Evolutionary conservation across 2,113 vertebrate genomes (phyloP), one percentile per base, ranked within the genome.

Genomic region (Oncorhynchus mykiss): DNA sequence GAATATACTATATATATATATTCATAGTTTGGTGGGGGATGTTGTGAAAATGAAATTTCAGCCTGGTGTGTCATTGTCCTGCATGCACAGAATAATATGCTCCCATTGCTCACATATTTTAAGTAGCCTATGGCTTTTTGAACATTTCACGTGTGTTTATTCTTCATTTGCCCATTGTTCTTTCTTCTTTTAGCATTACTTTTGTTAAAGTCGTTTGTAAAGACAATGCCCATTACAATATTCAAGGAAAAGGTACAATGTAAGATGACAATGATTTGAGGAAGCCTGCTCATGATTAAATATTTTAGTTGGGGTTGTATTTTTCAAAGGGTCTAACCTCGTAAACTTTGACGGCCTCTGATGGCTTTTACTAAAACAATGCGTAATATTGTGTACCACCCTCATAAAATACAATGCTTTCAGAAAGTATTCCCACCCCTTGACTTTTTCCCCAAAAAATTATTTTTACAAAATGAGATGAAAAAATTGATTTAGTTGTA

Each of bases 21-120:
- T 62, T 62, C 39, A 11, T 45, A 45, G 39, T 45, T 45, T 45
- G 39, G 9, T 2, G 39, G 59, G 18, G 85, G 86, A 90, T 89
- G 78, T 87, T 89, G 87, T 88, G 76, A 86, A 88, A 89, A 88
- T 91, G 87, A 82, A 75, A 86, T 90, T 81, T 82, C 73, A 27
- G 86, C 85, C 76, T 79, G 86, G 84, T 89, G 82, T 24, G 65
- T 78, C 16, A 80, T 24, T 88, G 70, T 75, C 75, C 14, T 54
- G 51, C 84, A 83, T 88, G 87, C 86, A 88, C 86, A 79, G 70
- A 70, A 3, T 81, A 80, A 70, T 66, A 68, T 67, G 72, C 77
- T 77, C 66, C 72, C 71, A 54, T 45, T 82, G 75, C 80, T 86
- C 75, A 84, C 82, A 13, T 6, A 14, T 74, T 75, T 75, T 77